Percentiles rank a stretch among this genome's conserved stretches.
Evolutionary conservation across 2,888 invertebrate species (phyloP).

Genomic region (Synanthedon formicaeformis): DNA sequence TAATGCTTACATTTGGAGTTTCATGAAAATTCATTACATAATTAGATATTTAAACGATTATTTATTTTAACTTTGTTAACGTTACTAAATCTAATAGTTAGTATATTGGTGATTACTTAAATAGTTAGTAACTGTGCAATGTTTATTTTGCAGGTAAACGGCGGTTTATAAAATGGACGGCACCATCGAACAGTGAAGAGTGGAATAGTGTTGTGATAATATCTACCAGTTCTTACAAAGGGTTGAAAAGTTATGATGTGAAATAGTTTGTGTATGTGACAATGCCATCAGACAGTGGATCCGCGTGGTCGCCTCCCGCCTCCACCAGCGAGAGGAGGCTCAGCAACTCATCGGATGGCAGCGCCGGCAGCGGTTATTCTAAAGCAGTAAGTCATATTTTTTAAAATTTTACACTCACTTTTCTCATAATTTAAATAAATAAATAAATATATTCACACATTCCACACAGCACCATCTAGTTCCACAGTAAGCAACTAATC

Average conservation of each 20-base stretch:
- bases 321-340: conserved; percentile 55
- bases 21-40: too few relatives aligned
- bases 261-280: conserved; percentile 30
- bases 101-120: too few relatives aligned
- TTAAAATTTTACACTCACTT: too few relatives aligned
- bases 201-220: conserved; percentile 32
- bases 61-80: too few relatives aligned
- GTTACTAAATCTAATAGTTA: too few relatives aligned
- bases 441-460: too few relatives aligned
- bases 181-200: conserved; percentile 42
- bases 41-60: too few relatives aligned
- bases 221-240: conserved; percentile 9
- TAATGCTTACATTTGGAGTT: too few relatives aligned
- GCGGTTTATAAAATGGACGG: conserved; percentile 41
- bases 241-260: conserved; percentile 41
- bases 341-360: conserved; percentile 66
- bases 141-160: conserved; percentile 41
- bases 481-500: too few relatives aligned
- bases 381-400: conserved; percentile 53
- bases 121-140: background rate
- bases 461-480: too few relatives aligned
- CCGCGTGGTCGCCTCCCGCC: conserved; percentile 63
- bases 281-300: conserved; percentile 65
- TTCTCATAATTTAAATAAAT: too few relatives aligned
- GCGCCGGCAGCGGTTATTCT: conserved; percentile 63